Evolutionary conservation across 2,888 invertebrate genomes (phyloP), one percentile per base, ranked within the genome.

Genomic region (Erebia aethiops): DNA sequence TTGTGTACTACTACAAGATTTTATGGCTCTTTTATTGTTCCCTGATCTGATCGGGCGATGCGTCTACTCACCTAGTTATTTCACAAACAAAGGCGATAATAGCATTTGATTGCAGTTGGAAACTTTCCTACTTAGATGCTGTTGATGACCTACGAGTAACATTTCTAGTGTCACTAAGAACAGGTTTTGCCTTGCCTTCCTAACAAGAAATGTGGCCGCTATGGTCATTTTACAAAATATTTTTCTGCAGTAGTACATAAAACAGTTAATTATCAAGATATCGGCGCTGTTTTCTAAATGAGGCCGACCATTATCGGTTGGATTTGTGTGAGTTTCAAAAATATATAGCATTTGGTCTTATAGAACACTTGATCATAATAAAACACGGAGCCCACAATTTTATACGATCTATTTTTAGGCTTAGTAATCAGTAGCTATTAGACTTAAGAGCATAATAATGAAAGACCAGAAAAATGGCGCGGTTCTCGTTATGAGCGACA

Each of bases 361-460:
- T 43, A 43, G 1, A 43, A 11, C 11, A 9, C 11, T 43, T 43
- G 1, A 43, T 43, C 43, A 43, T 43, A 43, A 43, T 43, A 46
- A 46, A 11, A 13, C 46, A 4, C 11, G 46, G 11, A 11, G 13
- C 3, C 1, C 14, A 51, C 51, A 14, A 46, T 51, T 51, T 14
- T n/a, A 8, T 54, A 18, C 10, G 13, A 58, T 41, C 84, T 83
- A 81, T 85, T 86, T 87, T 87, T 83, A 82, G 84, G 84, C 80
- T 83, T 84, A 87, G 84, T 84, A 83, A 84, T 80, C 79, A 81
- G 76, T 78, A 83, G 85, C 88, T 88, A 87, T 87, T 88, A 88
- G 87, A 89, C 85, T 87, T 90, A 89, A 89, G 86, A 88, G 86
- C 82, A 82, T 90, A 89, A 92, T 92, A 92, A 92, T 90, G 91